Base-by-base conservation (phyloP, 2,888 invertebrate genomes). In the Horisme vitalbata region DNA sequence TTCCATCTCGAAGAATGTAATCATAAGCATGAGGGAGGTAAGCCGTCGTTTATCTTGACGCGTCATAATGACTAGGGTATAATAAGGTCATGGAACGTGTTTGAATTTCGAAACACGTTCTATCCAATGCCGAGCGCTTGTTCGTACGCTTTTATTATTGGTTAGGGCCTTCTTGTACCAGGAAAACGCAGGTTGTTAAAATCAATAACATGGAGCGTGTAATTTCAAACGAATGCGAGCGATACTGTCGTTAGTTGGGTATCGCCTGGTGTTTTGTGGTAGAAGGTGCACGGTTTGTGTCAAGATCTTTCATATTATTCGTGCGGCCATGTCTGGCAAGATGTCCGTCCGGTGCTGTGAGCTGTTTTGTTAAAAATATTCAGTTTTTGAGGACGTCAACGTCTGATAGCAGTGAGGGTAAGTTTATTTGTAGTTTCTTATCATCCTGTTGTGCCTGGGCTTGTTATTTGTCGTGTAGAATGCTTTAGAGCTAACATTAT, bases 81-180 rank as follows among this genome's bases (percentile, higher is more conserved):
- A 83, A 78, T 75, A 83, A 82, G 88, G 87, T 88, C 87, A 88
- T 78, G 75, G 84, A 84, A 84, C 86, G 83, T 80, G 84, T 86
- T 87, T 87, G 81, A 87, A 87, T 86, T 86, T 85, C 83, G 84
- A 87, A 85, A 83, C 79, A 76, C 78, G 80, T 80, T 66, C 75
- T 73, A 70, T 82, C 88, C 88, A 88, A 88, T 88, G 74, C 83
- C 75, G 73, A 69, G 79, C 80, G 75, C 20, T 27, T 33, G 15
- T 13, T 71, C 74, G 73, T 71, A 71, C 65, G 67, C 66, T 61
- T 63, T 64, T 76, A 69, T 76, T 73, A 88, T 88, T 88, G 88
- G 88, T 75, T 81, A 67, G 65, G 57, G 59, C 39, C 39, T 39
- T 66, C 69, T 66, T 53, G 72, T 86, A 88, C 88, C 72, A 80